Evolutionary conservation across 1,140 invertebrate species (phyloP).

Genomic region (Caenorhabditis latens): DNA sequence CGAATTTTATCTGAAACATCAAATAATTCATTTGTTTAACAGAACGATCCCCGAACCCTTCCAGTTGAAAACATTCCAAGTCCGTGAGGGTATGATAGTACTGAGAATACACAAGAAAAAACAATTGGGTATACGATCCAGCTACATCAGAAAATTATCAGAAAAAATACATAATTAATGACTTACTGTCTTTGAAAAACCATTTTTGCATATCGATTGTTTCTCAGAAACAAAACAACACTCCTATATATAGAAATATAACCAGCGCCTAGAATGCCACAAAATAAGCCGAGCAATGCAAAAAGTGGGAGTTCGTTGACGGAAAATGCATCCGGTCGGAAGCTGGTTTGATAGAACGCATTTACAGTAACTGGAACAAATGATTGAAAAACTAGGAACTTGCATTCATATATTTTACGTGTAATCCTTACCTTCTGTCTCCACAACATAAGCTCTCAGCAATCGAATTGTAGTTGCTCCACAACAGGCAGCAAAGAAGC

Average conservation of each 20-base stretch:
- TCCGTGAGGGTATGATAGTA: constrained; percentile 75
- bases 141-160: constrained; percentile 66
- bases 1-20: constrained; percentile 75
- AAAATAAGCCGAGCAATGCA: constrained; percentile 88
- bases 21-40: background rate
- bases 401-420: no score
- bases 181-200: constrained; percentile 75
- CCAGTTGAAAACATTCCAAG: constrained; percentile 75
- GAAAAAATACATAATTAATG: background rate
- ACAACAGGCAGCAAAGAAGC: constrained; percentile 97
- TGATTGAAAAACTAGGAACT: background rate
- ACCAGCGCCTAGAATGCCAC: constrained; percentile 73
- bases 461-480: constrained; percentile 94
- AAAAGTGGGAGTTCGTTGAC: constrained; percentile 95
- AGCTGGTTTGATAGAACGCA: constrained; percentile 92
- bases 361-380: constrained; percentile 87
- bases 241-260: constrained; percentile 73
- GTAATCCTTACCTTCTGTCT: constrained; percentile 69
- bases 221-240: constrained; percentile 74
- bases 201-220: constrained; percentile 72
- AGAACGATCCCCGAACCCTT: constrained; percentile 64
- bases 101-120: constrained; percentile 73
- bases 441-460: constrained; percentile 71
- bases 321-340: constrained; percentile 96
- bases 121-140: constrained; percentile 76